These are phyloP conservation scores for Mythimna ferrago DNA, from an alignment of 2,888 invertebrate species.

Conservation along the genomic window DNA sequence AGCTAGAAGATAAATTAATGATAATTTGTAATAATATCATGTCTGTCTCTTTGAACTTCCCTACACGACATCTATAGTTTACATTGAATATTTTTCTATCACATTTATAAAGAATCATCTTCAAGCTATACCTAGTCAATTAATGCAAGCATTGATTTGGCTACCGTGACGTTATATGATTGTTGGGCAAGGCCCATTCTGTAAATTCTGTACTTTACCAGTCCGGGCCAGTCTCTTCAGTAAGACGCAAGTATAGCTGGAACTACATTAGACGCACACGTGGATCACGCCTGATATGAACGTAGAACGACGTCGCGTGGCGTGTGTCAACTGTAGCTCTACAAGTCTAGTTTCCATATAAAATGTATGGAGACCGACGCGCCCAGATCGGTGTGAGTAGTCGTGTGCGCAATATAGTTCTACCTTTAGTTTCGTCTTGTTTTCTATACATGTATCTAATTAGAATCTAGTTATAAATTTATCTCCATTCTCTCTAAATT, in stretches of 20 bases:
- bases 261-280: too few species aligned
- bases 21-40: neutral
- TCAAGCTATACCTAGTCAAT: neutral
- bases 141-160: neutral
- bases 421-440: neutral
- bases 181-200: neutral
- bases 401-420: too few species aligned
- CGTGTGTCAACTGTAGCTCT: too few species aligned
- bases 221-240: neutral
- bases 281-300: too few species aligned
- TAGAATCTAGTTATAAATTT: neutral
- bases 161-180: neutral
- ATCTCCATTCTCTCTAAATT: constrained; percentile 9
- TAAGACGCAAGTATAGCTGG: too few species aligned
- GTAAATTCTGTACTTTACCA: neutral
- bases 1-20: neutral
- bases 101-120: neutral
- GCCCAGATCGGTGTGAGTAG: too few species aligned
- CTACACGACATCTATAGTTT: neutral
- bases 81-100: constrained; percentile 15
- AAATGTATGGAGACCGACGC: too few species aligned
- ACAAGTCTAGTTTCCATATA: too few species aligned
- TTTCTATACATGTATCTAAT: neutral
- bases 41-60: neutral
- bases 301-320: too few species aligned